These are phyloP conservation scores for Rhadinocentrus ornatus DNA, from an alignment of 2,797 vertebrate genomes.

Conservation along the genomic window DNA sequence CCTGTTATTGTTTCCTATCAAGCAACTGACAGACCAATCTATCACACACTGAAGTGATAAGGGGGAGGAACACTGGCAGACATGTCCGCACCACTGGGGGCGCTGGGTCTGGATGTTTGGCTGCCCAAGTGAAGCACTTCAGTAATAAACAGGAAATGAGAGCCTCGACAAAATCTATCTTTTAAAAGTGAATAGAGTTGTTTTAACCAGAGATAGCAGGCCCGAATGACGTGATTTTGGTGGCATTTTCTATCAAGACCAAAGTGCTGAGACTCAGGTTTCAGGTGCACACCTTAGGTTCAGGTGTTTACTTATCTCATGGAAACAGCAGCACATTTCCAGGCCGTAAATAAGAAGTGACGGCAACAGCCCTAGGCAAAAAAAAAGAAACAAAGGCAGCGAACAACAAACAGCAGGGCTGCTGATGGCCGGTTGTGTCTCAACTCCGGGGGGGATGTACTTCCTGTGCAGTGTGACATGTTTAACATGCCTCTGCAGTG, in stretches of 20 bases:
- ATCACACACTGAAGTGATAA: conserved; percentile 78
- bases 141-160: conserved; percentile 77
- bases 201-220: conserved; percentile 9
- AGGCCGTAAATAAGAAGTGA: conserved; percentile 78
- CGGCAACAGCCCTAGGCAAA: conserved; percentile 57
- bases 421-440: conserved; percentile 82
- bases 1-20: conserved; percentile 87
- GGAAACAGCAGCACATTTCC: conserved; percentile 78
- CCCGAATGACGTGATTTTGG: conserved; percentile 9
- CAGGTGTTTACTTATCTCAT: conserved; percentile 79
- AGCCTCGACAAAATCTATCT: conserved; percentile 30
- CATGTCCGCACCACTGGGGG: conserved; percentile 72
- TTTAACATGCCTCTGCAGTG: conserved; percentile 80
- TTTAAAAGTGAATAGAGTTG: conserved; percentile 20
- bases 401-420: conserved; percentile 80
- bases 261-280: not conserved
- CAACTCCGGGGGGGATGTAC: conserved; percentile 62
- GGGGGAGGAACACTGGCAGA: conserved; percentile 76
- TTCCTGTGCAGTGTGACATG: conserved; percentile 86
- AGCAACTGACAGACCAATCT: conserved; percentile 73
- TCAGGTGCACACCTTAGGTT: conserved; percentile 54
- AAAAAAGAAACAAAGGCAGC: conserved; percentile 79
- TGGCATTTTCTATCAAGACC: not conserved
- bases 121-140: conserved; percentile 47
- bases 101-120: conserved; percentile 67